These are phyloP conservation scores for Solenopsis fugax DNA, from an alignment of 1,140 invertebrate species.

Conservation along the genomic window DNA sequence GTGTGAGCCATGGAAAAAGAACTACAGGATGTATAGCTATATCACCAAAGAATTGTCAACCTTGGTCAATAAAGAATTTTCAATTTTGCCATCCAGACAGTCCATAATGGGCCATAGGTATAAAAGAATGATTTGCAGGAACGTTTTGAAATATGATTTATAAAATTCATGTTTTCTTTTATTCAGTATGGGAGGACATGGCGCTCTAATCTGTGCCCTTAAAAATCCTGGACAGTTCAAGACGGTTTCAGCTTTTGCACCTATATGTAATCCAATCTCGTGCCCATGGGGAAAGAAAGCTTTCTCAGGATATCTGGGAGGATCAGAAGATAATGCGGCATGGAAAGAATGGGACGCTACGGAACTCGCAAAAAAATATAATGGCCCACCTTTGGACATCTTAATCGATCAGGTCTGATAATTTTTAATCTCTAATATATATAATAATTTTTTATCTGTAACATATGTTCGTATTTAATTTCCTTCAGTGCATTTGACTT, in stretches of 20 bases:
- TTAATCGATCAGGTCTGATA: slow-evolving; percentile 95
- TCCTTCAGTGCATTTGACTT: background rate
- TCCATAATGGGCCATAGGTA: slow-evolving; percentile 96
- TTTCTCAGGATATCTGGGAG: slow-evolving; percentile 95
- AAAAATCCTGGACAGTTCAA: slow-evolving; percentile 97
- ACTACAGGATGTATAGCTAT: slow-evolving; percentile 99
- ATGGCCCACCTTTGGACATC: slow-evolving; percentile 94
- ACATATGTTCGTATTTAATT: slow-evolving; percentile 9
- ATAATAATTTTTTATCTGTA: background rate
- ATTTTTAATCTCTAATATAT: slow-evolving; percentile 13
- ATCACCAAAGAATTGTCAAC: slow-evolving; percentile 95
- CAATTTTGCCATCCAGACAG: slow-evolving; percentile 88
- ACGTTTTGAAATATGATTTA: background rate
- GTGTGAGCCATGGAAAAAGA: slow-evolving; percentile 95
- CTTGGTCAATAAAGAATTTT: slow-evolving; percentile 92
- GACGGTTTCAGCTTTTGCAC: slow-evolving; percentile 98
- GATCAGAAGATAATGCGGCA: slow-evolving; percentile 86
- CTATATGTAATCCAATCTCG: slow-evolving; percentile 95
- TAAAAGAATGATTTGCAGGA: slow-evolving; percentile 23
- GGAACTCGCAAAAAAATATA: slow-evolving; percentile 93
- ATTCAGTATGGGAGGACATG: slow-evolving; percentile 98
- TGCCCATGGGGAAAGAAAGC: slow-evolving; percentile 96
- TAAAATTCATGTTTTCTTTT: slow-evolving; percentile 63
- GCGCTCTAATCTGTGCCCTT: slow-evolving; percentile 96
- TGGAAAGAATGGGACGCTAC: slow-evolving; percentile 97